Base-by-base conservation (phyloP, 2,113 vertebrate species). In the Callorhinus ursinus region DNA sequence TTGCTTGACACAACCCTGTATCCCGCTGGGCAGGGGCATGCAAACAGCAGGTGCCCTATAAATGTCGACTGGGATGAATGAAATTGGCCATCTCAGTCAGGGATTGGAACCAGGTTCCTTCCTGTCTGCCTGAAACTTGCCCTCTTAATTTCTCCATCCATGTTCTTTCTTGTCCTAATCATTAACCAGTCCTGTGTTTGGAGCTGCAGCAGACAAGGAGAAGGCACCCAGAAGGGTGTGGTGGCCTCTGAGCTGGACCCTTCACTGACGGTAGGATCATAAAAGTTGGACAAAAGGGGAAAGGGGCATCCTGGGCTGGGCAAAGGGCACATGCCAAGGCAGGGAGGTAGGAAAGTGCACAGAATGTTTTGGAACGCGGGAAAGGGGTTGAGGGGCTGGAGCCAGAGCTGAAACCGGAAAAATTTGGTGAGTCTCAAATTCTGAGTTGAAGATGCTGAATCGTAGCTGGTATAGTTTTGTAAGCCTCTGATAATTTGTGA, bases 321-420 rank as follows among this genome's bases (percentile, higher is more conserved):
- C 39, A 5, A 4, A 11, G 0, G 2, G 39, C 28, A 22, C 0
- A 2, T 0, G 12, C 51, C 21, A 13, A 39, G 42, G 24, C 11
- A 33, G 22, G 74, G 55, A 5, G 4, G 19, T 0, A 0, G 2
- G 26, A 15, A 53, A 33, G 28, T 26, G 14, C 33, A 1, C 0
- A 24, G 61, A 72, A 9, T 4, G 0, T n/a, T 42, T 11, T 13
- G n/a, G 87, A 13, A 39, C 0, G 1, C 1, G 28, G n/a, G 7
- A 24, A 59, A 33, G 39, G 53, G 9, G 0, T 4, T 33, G 53
- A 49, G 26, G 21, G 36, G 61, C 19, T 19, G 11, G 21, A 42
- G 39, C 26, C 55, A 28, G 71, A 72, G 46, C 28, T 1, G 8
- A 53, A 55, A 55, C 7, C 15, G 11, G 67, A 22, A 28, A 21